A percentile compares a stretch with the other conserved stretches of the same genome.
These are phyloP conservation scores for Cathartes aura DNA, from an alignment of 2,113 vertebrate genomes.

Conservation along the genomic window DNA sequence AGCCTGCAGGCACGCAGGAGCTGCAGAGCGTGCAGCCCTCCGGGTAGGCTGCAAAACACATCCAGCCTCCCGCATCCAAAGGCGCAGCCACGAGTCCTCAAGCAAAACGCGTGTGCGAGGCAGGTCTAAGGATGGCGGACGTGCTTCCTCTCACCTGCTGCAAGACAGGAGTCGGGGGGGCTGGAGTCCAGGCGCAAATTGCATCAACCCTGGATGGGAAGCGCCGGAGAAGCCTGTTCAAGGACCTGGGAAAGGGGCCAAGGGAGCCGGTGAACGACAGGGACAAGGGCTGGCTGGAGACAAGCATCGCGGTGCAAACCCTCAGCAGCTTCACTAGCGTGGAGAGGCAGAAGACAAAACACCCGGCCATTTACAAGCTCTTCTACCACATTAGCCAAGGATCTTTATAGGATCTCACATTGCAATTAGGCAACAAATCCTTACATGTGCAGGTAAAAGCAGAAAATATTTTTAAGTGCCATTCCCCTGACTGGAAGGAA, in stretches of 20 bases:
- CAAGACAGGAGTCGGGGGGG: not conserved
- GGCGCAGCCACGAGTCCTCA: not conserved
- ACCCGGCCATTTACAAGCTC: not conserved
- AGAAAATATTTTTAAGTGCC: not conserved
- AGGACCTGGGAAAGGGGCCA: not conserved
- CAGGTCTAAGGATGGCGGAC: not conserved
- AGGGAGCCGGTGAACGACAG: not conserved
- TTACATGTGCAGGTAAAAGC: not conserved
- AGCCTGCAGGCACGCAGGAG: not conserved
- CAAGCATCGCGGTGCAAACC: fast-evolving
- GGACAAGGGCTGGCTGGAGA: not conserved
- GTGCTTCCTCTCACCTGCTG: too few species aligned
- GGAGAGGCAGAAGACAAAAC: not conserved
- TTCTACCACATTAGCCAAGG: too few species aligned
- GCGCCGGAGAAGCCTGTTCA: not conserved
- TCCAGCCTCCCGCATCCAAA: not conserved
- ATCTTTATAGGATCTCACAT: not conserved
- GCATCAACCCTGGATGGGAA: not conserved
- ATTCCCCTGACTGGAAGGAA: not conserved
- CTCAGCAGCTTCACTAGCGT: fast-evolving
- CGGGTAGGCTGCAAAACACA: not conserved
- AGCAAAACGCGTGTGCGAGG: fast-evolving
- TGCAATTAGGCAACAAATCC: not conserved
- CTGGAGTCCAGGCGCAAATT: not conserved
- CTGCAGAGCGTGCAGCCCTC: fast-evolving